Percentiles rank a stretch among this genome's conserved stretches.
Evolutionary conservation across 53 echinoderm and acorn worm species (phyloP).

Genomic region (Paracentrotus lividus): DNA sequence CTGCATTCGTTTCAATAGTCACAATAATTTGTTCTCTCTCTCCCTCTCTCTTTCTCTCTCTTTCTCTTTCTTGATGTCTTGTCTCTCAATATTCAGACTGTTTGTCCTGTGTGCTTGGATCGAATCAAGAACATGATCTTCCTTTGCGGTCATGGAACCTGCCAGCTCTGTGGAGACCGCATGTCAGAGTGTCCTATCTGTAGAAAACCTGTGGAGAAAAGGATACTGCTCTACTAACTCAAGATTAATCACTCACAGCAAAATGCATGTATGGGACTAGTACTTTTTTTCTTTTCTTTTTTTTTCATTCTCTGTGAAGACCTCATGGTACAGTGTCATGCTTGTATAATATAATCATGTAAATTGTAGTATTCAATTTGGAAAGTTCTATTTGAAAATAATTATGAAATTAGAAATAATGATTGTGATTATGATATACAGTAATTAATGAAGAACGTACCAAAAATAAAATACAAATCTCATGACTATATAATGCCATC

Average conservation of each 20-base stretch:
- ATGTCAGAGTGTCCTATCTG: constrained; percentile 99
- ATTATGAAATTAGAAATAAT: too few relatives aligned
- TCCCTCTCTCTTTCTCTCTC: not conserved
- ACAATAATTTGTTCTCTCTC: not conserved
- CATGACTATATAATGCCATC: too few relatives aligned
- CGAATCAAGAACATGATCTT: constrained; percentile 99
- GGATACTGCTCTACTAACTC: constrained; percentile 86
- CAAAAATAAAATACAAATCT: too few relatives aligned
- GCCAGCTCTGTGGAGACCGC: constrained; percentile 97
- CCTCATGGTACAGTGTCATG: constrained; percentile 95
- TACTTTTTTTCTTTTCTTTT: not conserved
- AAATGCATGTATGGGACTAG: constrained; percentile 19
- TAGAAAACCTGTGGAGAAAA: constrained; percentile 94
- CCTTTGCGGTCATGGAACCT: constrained; percentile 96
- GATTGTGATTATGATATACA: too few relatives aligned
- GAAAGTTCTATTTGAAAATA: too few relatives aligned
- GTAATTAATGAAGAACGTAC: too few relatives aligned
- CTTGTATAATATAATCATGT: too few relatives aligned
- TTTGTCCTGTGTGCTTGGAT: constrained; percentile 97
- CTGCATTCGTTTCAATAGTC: too few relatives aligned
- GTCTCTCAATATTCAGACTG: constrained; percentile 73
- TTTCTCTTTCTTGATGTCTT: not conserved
- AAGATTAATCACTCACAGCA: not conserved
- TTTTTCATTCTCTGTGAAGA: constrained; percentile 86
- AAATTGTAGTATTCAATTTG: too few relatives aligned